phyloP scores from a whole-genome alignment of 2,888 invertebrate species.

The Tinea pellionella region DNA sequence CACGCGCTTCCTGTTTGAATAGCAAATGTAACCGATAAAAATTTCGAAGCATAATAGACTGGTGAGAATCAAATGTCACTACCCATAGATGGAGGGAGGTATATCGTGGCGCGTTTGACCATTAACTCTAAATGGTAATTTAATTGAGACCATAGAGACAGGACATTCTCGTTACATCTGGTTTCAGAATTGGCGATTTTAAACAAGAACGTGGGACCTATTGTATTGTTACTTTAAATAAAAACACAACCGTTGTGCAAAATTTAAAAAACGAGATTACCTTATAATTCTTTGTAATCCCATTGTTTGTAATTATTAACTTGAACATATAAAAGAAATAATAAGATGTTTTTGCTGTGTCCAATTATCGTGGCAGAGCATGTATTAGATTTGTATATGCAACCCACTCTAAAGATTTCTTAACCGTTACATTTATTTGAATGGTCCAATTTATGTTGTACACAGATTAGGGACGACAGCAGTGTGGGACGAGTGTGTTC shows the following conservation, averaged over 20 bases:
- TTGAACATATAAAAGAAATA: too few relatives aligned
- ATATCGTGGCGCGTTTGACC: too few relatives aligned
- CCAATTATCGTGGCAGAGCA: too few relatives aligned
- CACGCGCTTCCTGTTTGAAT: slow-evolving; percentile 57
- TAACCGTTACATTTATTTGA: slow-evolving; percentile 10
- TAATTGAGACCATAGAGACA: not conserved
- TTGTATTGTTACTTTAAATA: slow-evolving; percentile 27
- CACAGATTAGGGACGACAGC: slow-evolving; percentile 2
- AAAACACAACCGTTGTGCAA: slow-evolving; percentile 37
- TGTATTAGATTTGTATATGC: not conserved
- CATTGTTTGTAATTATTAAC: not conserved
- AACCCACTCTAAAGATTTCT: not conserved
- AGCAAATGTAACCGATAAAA: slow-evolving; percentile 15
- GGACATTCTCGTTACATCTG: not conserved
- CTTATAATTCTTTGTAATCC: not conserved
- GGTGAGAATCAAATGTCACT: not conserved
- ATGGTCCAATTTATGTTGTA: slow-evolving; percentile 7
- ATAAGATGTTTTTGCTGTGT: too few relatives aligned
- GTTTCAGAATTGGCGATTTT: slow-evolving; percentile 25
- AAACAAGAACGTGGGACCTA: slow-evolving; percentile 31
- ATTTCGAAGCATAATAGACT: not conserved
- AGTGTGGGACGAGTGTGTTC: slow-evolving; percentile 1
- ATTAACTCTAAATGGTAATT: not conserved
- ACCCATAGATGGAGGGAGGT: too few relatives aligned
- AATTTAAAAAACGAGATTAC: slow-evolving; percentile 24